These are phyloP conservation scores for Macroteleia sp. DNA, from an alignment of 2,888 invertebrate genomes.

Conservation along the genomic window DNA sequence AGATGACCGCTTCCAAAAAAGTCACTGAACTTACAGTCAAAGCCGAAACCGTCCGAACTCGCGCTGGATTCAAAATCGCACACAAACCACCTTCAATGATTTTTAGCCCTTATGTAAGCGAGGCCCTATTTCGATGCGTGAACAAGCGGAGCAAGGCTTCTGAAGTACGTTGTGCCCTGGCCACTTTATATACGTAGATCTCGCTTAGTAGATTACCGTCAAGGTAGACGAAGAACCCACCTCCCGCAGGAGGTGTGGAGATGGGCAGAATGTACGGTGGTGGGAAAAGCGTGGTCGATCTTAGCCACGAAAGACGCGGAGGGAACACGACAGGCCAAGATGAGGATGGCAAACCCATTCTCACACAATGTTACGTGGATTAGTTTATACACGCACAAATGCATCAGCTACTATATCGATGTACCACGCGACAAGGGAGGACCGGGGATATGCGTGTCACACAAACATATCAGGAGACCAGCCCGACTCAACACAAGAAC, in stretches of 20 bases:
- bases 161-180: slow-evolving; percentile 81
- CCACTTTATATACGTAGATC: slow-evolving; percentile 83
- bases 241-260: slow-evolving; percentile 70
- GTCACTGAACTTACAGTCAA: slow-evolving; percentile 57
- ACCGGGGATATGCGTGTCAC: slow-evolving; percentile 59
- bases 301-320: slow-evolving; percentile 64
- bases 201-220: slow-evolving; percentile 73
- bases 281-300: slow-evolving; percentile 59
- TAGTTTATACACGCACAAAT: slow-evolving; percentile 33
- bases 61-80: slow-evolving; percentile 57
- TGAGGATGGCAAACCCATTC: slow-evolving; percentile 70
- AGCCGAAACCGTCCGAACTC: slow-evolving; percentile 46
- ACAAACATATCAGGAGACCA: slow-evolving; percentile 55
- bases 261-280: slow-evolving; percentile 51
- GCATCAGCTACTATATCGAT: slow-evolving; percentile 12
- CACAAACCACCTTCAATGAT: slow-evolving; percentile 61
- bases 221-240: slow-evolving; percentile 72
- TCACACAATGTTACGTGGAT: slow-evolving; percentile 39
- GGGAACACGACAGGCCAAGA: slow-evolving; percentile 67
- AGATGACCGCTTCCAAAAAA: slow-evolving; percentile 30
- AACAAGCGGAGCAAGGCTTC: slow-evolving; percentile 80
- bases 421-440: slow-evolving; percentile 49
- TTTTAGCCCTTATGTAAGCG: slow-evolving; percentile 60
- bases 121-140: slow-evolving; percentile 73
- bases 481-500: slow-evolving; percentile 78